Conservation (phyloP, 2,888 invertebrate species). For the Pandemis heparana region DNA sequence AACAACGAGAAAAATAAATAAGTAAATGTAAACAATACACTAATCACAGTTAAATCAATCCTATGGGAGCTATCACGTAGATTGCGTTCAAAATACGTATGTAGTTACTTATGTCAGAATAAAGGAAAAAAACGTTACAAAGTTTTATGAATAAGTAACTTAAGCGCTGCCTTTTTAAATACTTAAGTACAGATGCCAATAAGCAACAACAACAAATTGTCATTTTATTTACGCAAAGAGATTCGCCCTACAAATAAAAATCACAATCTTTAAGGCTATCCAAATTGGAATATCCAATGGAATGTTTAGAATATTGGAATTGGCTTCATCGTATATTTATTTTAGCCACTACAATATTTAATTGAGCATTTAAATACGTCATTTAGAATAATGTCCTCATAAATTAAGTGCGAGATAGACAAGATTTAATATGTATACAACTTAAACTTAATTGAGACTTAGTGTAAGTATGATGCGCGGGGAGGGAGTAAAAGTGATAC, state of each 20-base stretch:
- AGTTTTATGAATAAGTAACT: not conserved
- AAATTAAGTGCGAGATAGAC: slow-evolving; percentile 1
- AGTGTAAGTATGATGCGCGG: no score
- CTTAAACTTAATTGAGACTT: no score
- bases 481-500: no score
- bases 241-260: slow-evolving; percentile 12
- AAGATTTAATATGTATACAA: no score
- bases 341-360: slow-evolving; percentile 12
- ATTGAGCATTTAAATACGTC: slow-evolving; percentile 26
- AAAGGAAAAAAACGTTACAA: not conserved
- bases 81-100: not conserved
- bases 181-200: slow-evolving; percentile 3
- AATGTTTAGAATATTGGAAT: slow-evolving; percentile 29
- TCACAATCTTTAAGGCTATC: slow-evolving; percentile 18
- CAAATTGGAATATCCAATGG: slow-evolving; percentile 23
- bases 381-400: slow-evolving; percentile 31
- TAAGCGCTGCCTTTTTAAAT: not conserved
- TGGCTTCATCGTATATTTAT: not conserved
- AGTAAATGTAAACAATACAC: slow-evolving; percentile 12
- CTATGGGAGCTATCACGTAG: not conserved
- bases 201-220: not conserved
- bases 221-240: not conserved
- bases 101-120: not conserved
- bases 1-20: slow-evolving; percentile 32
- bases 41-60: slow-evolving; percentile 36